Base-by-base conservation (phyloP, 53 echinoderm and acorn worm genomes). In the Patiria pectinifera region DNA sequence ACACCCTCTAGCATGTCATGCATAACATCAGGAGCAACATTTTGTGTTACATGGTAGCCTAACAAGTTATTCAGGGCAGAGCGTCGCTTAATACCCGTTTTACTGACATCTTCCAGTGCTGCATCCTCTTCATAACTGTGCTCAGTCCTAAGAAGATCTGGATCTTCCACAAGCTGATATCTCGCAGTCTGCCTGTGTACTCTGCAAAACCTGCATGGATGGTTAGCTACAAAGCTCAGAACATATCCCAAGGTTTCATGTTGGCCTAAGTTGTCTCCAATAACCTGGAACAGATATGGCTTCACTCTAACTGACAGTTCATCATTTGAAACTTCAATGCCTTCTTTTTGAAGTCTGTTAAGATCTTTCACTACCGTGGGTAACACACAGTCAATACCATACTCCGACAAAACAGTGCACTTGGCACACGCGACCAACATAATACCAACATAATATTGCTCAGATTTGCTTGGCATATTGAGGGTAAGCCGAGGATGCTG, bases 181-280 rank as follows among this genome's bases (percentile, higher is more conserved):
- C 35, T 16, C 19, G 43, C 48, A 48, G 83, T 93, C 26, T 88
- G 76, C 46, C 74, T 93, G 70, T 76, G 61, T 48, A 89, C 83
- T 26, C 83, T 93, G 61, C 93, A 93, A 74, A 76, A 83, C 15
- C 89, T 49, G 76, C 93, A 93, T n/a, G 83, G 88, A 83, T 26
- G 89, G 43, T 93, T 93, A 23, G 89, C 89, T 72, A 35, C 74
- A 45, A 93, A 93, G 47, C 93, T 89, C 11, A 83, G 82, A 1
- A 83, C 89, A 89, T 71, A 89, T 12, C 93, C 88, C 18, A 93
- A 74, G 18, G 74, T 21, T 83, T 87, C 83, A 76, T 93, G 87
- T 5, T 89, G 83, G 2, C 93, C 93, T 62, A 93, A 71, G 66
- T 93, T 93, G 62, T 93, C 93, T 60, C 93, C 89, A 59, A 93